Conservation (phyloP, 1,140 invertebrate species). For the Theocolax elegans region DNA sequence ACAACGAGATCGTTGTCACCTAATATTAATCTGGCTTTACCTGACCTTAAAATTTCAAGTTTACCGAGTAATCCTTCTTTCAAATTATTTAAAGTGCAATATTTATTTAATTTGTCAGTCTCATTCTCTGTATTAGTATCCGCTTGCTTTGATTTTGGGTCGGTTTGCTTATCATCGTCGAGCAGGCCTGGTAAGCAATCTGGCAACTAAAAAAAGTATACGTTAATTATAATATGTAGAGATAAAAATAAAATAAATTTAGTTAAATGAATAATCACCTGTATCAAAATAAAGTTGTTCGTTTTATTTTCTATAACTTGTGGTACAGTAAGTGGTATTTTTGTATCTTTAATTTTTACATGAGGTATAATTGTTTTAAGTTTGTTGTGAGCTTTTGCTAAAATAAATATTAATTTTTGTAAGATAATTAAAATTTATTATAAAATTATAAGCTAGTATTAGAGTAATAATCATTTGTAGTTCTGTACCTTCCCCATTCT, state of each 20-base stretch:
- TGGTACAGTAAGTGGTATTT: conserved; percentile 42
- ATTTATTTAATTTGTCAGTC: conserved; percentile 43
- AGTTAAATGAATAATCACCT: conserved; percentile 49
- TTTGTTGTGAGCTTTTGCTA: conserved; percentile 3
- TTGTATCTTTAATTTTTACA: conserved; percentile 34
- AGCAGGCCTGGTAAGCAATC: conserved; percentile 58
- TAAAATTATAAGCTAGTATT: not conserved
- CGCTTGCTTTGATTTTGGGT: conserved; percentile 40
- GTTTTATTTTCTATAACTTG: conserved; percentile 55
- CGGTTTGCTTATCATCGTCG: conserved; percentile 44
- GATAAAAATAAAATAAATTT: not conserved
- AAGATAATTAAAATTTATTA: no score
- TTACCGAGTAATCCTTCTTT: conserved; percentile 61
- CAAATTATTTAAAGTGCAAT: conserved; percentile 53
- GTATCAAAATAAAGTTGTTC: conserved; percentile 57
- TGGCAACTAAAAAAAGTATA: conserved; percentile 55
- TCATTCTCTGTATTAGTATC: conserved; percentile 33
- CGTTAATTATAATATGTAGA: conserved; percentile 16
- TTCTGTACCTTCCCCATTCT: conserved; percentile 56
- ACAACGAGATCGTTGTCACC: conserved; percentile 59
- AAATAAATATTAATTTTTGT: conserved; percentile 14
- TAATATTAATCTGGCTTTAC: conserved; percentile 57
- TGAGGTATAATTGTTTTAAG: not conserved
- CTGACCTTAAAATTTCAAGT: conserved; percentile 61
- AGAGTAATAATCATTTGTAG: not conserved